Evolutionary conservation across 2,113 vertebrate species (phyloP), one percentile per base, ranked within the genome.

Genomic region (Zapus hudsonius): DNA sequence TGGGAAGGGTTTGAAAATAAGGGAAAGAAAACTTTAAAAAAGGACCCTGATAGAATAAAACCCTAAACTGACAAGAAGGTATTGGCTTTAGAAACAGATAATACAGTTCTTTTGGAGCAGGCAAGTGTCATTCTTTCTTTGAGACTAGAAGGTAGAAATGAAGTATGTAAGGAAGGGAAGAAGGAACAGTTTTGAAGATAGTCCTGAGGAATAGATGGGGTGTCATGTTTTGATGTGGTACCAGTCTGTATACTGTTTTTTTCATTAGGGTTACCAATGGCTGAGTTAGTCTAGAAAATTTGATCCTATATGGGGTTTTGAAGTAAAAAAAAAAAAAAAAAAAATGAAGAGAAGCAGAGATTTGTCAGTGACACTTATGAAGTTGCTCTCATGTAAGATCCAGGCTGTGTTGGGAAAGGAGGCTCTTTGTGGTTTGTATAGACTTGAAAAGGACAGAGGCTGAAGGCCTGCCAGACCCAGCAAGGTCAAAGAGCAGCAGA

Each of bases 1-100:
- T 66, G 81, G 87, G 42, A 79, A 47, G 70, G 59, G 29, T 75
- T 92, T 86, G 89, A 91, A 81, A 93, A 64, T 87, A 76, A 89
- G 67, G 36, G 25, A 78, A 74, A 25, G 59, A 59, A 75, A 74
- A 52, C 52, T 52, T 52, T n/a, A n/a, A 52, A 52, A 52, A 52
- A 52, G 52, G 12, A 52, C 38, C 42, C 67, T 84, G 66, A 40
- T 83, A 22, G 23, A 75, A 11, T 73, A 27, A 76, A 42, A 25
- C 61, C 36, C 36, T 83, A 69, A 59, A n/a, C 38, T 82, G 67
- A 91, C 38, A 64, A 38, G 72, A 36, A 31, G 20, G 3, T 13
- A 2, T 64, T 38, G 19, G 23, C 38, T 90, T 33, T 80, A 82
- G 69, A 92, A 70, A 92, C 33, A 87, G 42, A 79, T 52, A 9